Conservation (phyloP, 92 coral and sea anemone genomes). For the Porites evermanni region DNA sequence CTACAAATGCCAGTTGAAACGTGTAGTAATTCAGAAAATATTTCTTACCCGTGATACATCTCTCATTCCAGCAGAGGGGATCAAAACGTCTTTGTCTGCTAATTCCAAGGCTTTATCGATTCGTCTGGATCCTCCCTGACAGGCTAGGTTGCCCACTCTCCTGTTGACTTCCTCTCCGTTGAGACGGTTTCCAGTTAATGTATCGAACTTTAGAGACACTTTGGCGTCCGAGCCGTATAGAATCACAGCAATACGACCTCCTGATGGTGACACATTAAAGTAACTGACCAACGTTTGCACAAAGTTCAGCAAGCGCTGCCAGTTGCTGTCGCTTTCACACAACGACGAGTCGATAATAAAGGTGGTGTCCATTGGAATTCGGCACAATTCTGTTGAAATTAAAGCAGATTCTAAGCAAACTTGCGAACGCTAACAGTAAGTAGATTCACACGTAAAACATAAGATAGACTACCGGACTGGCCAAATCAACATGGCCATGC, state of each 20-base stretch:
- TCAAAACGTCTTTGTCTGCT: slow-evolving; percentile 79
- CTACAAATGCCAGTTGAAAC: no score
- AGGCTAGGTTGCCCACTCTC: neutral
- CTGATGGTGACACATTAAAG: slow-evolving; percentile 69
- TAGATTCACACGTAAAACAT: neutral
- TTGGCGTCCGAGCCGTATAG: slow-evolving; percentile 57
- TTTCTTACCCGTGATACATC: neutral
- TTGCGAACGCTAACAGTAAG: neutral
- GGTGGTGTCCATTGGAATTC: neutral
- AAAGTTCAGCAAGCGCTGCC: neutral
- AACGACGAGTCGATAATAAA: slow-evolving; percentile 53
- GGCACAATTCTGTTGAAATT: neutral
- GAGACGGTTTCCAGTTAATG: slow-evolving; percentile 64
- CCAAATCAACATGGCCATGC: neutral
- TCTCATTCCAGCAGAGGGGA: neutral
- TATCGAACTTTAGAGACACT: slow-evolving; percentile 65
- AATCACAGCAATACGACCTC: slow-evolving; percentile 72
- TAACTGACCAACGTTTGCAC: slow-evolving; percentile 64
- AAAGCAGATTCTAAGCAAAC: neutral
- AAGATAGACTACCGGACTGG: neutral
- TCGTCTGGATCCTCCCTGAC: slow-evolving; percentile 61
- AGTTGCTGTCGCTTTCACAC: slow-evolving; percentile 33
- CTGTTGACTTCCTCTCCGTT: slow-evolving; percentile 21
- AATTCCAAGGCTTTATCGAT: slow-evolving; percentile 76
- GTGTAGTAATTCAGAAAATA: neutral